These are phyloP conservation scores for Dryoscopus gambensis DNA, from an alignment of 2,113 vertebrate species.

Conservation along the genomic window DNA sequence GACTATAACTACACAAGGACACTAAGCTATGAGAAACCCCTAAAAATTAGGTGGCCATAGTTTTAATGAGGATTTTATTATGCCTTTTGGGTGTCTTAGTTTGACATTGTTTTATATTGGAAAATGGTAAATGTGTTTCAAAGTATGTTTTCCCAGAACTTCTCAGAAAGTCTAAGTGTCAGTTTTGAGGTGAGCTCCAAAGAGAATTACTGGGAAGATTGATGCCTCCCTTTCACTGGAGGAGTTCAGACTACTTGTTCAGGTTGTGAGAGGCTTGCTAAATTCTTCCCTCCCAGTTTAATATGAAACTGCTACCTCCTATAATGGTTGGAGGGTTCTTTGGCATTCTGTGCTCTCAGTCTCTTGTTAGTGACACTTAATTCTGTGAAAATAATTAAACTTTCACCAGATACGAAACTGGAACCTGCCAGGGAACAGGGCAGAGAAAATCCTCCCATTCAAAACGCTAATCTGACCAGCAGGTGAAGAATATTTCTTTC, in stretches of 20 bases:
- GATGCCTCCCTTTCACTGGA: neutral
- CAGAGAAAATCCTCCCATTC: neutral
- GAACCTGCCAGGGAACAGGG: neutral
- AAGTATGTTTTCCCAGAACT: neutral
- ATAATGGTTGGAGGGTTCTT: neutral
- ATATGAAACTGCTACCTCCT: neutral
- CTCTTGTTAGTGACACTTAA: neutral
- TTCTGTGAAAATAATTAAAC: conserved; percentile 11
- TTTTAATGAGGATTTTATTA: conserved; percentile 18
- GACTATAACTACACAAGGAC: neutral
- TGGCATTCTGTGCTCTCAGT: neutral
- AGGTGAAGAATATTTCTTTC: neutral
- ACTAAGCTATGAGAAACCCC: neutral
- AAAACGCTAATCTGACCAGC: neutral
- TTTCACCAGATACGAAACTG: neutral
- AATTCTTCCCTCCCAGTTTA: neutral
- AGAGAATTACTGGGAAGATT: neutral
- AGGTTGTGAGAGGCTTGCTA: neutral
- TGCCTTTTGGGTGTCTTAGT: neutral
- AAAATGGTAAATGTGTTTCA: neutral
- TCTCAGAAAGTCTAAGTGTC: neutral
- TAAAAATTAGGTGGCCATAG: neutral
- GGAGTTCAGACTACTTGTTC: neutral
- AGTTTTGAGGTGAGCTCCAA: neutral
- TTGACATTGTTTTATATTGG: neutral